Evolutionary conservation across 2,113 vertebrate genomes (phyloP).

Genomic region (Siphamia tubifer): DNA sequence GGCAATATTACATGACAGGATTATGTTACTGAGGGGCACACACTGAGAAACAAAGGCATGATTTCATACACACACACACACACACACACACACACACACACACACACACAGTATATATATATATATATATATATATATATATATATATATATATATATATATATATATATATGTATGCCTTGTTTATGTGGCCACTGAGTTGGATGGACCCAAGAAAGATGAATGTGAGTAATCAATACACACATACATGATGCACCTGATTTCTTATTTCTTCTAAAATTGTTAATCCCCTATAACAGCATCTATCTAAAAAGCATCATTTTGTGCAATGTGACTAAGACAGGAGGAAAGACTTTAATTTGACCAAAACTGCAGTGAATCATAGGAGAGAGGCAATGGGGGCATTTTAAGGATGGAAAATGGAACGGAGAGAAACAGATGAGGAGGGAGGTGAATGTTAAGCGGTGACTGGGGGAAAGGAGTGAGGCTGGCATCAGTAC

Average conservation of each 20-base stretch:
- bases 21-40: constrained; percentile 28
- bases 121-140: too few relatives aligned
- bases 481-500: constrained; percentile 20
- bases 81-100: too few relatives aligned
- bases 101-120: too few relatives aligned
- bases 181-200: neutral
- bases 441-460: neutral
- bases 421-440: neutral
- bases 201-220: constrained; percentile 23
- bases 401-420: neutral
- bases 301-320: too few relatives aligned
- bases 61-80: too few relatives aligned
- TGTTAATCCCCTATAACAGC: too few relatives aligned
- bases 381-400: neutral
- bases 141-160: too few relatives aligned
- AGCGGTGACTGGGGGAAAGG: neutral
- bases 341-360: neutral
- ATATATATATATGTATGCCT: neutral
- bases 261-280: too few relatives aligned
- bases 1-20: constrained; percentile 33
- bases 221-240: constrained; percentile 26
- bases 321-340: neutral
- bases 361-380: constrained; percentile 19
- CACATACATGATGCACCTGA: neutral
- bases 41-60: neutral